Conservation (phyloP, 2,113 vertebrate genomes). For the Brachypodius melanocephalos region DNA sequence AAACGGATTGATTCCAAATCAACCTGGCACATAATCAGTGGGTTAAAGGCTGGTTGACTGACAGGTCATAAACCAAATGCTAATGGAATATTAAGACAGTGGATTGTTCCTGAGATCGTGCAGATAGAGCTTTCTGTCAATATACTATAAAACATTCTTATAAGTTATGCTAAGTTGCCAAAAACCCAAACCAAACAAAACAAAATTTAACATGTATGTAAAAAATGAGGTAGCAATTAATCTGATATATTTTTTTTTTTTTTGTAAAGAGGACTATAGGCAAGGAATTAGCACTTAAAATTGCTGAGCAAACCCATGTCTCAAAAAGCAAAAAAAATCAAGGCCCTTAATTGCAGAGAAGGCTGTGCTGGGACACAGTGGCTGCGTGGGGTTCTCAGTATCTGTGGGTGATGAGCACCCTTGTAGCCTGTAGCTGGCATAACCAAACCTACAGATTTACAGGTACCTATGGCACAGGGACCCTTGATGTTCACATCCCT, state of each 20-base stretch:
- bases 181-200: background rate
- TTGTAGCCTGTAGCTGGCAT: background rate
- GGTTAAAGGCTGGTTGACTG: background rate
- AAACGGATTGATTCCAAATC: background rate
- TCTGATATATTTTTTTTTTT: no score
- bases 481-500: no score
- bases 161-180: background rate
- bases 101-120: background rate
- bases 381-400: background rate
- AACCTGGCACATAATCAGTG: background rate
- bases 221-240: background rate
- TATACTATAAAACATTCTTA: background rate
- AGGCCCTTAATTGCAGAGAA: background rate
- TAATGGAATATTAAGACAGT: background rate
- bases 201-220: background rate
- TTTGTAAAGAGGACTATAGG: background rate
- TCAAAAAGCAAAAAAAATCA: background rate
- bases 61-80: background rate
- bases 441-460: background rate
- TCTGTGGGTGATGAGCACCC: accelerated
- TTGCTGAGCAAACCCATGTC: background rate
- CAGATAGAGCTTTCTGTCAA: background rate
- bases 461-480: background rate
- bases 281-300: background rate
- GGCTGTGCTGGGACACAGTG: background rate